Evolutionary conservation across 2,113 vertebrate species (phyloP).

Genomic region (Pristiophorus japonicus): DNA sequence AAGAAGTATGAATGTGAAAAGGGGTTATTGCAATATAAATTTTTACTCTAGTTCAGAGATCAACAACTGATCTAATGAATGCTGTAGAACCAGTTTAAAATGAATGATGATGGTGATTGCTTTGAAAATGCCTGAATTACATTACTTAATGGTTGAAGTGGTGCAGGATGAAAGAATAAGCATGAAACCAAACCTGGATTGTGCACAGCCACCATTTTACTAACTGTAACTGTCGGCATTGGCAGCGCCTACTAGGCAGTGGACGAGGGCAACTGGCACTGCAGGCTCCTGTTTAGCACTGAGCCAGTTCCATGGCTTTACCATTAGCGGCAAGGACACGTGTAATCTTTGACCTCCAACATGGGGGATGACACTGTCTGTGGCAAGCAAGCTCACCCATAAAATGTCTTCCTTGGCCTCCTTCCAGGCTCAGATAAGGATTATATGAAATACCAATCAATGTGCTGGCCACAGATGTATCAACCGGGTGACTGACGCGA

Average conservation of each 20-base stretch:
- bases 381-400: not conserved
- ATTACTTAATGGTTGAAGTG: not conserved
- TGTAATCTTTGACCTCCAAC: not conserved
- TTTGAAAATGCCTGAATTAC: not conserved
- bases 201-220: not conserved
- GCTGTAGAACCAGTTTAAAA: not conserved
- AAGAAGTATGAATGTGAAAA: not conserved
- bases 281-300: not conserved
- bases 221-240: not conserved
- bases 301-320: not conserved
- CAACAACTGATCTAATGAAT: not conserved
- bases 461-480: not conserved
- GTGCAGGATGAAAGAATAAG: not conserved
- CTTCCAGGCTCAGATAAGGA: not conserved
- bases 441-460: not conserved
- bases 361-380: not conserved
- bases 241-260: not conserved
- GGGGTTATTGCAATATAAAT: not conserved
- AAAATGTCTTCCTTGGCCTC: not conserved
- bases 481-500: not conserved
- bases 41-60: not conserved
- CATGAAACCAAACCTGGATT: not conserved
- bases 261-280: not conserved
- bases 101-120: not conserved
- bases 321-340: not conserved